phyloP scores from a whole-genome alignment of 2,888 invertebrate genomes.

The Agrilus cyanescens region DNA sequence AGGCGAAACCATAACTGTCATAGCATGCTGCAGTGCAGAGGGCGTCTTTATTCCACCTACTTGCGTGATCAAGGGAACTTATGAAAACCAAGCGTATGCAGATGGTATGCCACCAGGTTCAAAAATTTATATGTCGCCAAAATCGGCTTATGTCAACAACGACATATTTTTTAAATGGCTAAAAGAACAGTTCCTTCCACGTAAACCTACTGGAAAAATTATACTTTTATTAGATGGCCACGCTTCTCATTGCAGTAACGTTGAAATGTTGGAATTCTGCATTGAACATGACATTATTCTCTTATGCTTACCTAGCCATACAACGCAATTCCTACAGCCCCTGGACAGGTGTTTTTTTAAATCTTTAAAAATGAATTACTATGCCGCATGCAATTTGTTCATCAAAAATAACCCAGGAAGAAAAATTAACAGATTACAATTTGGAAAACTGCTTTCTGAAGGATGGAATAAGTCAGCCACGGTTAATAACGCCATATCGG shows the following conservation, averaged over 20 bases:
- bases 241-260: constrained; percentile 12
- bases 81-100: constrained; percentile 18
- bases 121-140: constrained; percentile 18
- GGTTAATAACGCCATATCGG: constrained; percentile 8
- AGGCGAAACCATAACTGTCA: constrained; percentile 24
- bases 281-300: constrained; percentile 7
- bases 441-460: constrained; percentile 9
- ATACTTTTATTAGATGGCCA: constrained; percentile 15
- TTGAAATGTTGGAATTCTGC: constrained; percentile 13
- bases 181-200: constrained; percentile 15
- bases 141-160: constrained; percentile 20
- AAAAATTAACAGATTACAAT: constrained; percentile 10
- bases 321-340: constrained; percentile 14
- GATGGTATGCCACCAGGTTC: constrained; percentile 18
- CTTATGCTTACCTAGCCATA: constrained; percentile 14
- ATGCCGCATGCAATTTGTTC: constrained; percentile 10
- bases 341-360: constrained; percentile 11
- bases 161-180: constrained; percentile 21
- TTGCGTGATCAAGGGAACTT: constrained; percentile 22
- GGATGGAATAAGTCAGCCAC: constrained; percentile 11
- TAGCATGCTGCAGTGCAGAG: constrained; percentile 27
- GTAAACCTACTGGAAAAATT: constrained; percentile 12
- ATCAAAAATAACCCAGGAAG: constrained; percentile 10
- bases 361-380: constrained; percentile 9
- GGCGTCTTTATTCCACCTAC: constrained; percentile 22